Percentiles rank a stretch among this genome's conserved stretches.
Evolutionary conservation across 2,888 invertebrate genomes (phyloP).

Genomic region (Protodeltote pygarga): DNA sequence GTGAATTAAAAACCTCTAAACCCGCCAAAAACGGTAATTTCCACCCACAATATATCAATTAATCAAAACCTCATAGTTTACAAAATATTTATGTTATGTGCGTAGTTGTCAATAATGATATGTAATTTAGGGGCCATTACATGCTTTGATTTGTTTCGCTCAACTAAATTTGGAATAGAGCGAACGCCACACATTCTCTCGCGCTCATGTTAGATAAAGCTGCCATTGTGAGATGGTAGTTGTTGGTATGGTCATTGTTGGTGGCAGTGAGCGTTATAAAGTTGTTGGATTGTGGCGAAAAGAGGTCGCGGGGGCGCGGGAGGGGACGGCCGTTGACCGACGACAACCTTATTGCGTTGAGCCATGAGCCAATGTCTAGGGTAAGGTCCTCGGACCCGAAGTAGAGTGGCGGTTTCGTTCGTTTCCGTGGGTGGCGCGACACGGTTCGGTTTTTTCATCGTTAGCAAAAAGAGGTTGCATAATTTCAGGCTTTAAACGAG

Average conservation of each 20-base stretch:
- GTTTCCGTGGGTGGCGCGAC: slow-evolving; percentile 68
- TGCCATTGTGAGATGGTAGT: slow-evolving; percentile 55
- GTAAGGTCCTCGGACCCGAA: slow-evolving; percentile 77
- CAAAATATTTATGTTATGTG: slow-evolving; percentile 14
- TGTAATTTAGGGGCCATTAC: slow-evolving; percentile 37
- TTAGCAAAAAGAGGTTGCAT: slow-evolving; percentile 66
- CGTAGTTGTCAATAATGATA: slow-evolving; percentile 30
- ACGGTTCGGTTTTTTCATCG: slow-evolving; percentile 62
- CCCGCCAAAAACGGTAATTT: slow-evolving; percentile 11
- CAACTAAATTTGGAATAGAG: slow-evolving; percentile 51
- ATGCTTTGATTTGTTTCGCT: slow-evolving; percentile 40
- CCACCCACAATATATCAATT: slow-evolving; percentile 2
- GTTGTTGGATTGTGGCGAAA: slow-evolving; percentile 69
- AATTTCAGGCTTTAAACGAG: slow-evolving; percentile 52
- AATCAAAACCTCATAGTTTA: slow-evolving; percentile 10
- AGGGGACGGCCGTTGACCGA: slow-evolving; percentile 80
- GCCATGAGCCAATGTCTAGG: slow-evolving; percentile 79
- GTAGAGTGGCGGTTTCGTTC: slow-evolving; percentile 65
- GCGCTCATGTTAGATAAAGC: slow-evolving; percentile 58
- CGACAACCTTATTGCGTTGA: slow-evolving; percentile 75
- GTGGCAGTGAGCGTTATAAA: slow-evolving; percentile 60
- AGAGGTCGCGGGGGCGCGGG: slow-evolving; percentile 75
- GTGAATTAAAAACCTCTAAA: no score
- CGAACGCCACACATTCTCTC: slow-evolving; percentile 54
- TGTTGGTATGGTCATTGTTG: slow-evolving; percentile 53